Percentiles rank a stretch among this genome's conserved stretches.
phyloP scores from a whole-genome alignment of 2,113 vertebrate genomes.

The Pipra filicauda region DNA sequence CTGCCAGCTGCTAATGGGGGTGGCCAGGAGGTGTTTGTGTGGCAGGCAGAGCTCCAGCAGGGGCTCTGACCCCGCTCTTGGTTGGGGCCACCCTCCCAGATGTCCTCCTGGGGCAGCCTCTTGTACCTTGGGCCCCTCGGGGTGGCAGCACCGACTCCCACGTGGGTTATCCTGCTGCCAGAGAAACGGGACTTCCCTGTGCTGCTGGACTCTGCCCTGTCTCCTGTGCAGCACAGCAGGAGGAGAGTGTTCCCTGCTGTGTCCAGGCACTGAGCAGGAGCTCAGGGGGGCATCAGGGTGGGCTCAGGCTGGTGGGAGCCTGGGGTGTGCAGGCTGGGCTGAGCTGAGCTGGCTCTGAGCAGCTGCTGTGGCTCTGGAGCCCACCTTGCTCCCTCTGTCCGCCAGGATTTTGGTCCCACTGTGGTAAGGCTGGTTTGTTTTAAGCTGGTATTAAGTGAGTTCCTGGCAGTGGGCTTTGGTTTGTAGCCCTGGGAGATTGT shows the following conservation, averaged over 20 bases:
- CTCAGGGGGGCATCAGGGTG: accelerated
- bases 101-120: too few species aligned
- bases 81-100: neutral
- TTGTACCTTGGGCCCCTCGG: neutral
- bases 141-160: accelerated
- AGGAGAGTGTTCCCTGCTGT: neutral
- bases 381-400: neutral
- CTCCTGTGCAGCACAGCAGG: accelerated
- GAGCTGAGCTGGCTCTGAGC: neutral
- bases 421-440: neutral
- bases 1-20: neutral
- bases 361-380: neutral
- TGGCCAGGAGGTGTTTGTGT: neutral
- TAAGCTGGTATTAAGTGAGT: neutral
- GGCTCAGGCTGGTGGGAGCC: neutral
- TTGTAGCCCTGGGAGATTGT: neutral
- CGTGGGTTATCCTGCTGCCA: neutral
- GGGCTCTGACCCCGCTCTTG: neutral
- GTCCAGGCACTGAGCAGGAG: neutral
- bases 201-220: neutral
- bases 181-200: neutral
- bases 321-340: neutral
- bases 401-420: neutral
- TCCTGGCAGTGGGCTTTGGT: neutral
- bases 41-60: neutral